Base-by-base conservation (phyloP, 2,888 invertebrate genomes). In the Microctonus aethiopoides region DNA sequence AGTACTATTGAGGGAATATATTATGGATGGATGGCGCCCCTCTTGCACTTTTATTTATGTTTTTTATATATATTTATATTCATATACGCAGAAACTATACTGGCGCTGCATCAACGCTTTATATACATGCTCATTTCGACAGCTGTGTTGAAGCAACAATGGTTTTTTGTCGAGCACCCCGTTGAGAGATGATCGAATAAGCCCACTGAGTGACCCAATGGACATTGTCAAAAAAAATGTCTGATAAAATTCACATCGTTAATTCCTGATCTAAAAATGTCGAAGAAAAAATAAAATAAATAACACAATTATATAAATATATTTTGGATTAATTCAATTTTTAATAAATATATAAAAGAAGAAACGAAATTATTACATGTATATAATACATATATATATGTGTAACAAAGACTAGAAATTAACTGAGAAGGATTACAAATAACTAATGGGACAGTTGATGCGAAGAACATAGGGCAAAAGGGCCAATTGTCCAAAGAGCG, bases 141-240 rank as follows among this genome's bases (percentile, higher is more conserved):
- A 84, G 84, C 84, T 84, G 84, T 84, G 84, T 85, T 85, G 84
- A 75, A 79, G 78, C 85, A 85, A 85, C 85, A 85, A 82, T 83
- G 84, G 82, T 83, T 79, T 79, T 76, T 67, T 76, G 70, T 72
- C 72, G 69, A 74, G 65, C 56, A 65, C 65, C 65, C 65, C 65
- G 65, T 74, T 78, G 79, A 73, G 46, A 46, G 78, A 76, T 75
- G 74, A 72, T 77, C 76, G 73, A 70, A 51, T 60, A 67, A 59
- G 64, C 63, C 54, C 57, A 67, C 66, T 75, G 77, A 80, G 79
- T 75, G 77, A 69, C 71, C 76, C 56, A 36, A 54, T 65, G 65
- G 24, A 51, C 29, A 41, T 63, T 26, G 3, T 51, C 46, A 16
- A 16, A 46, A 51, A 51, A 51, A n/a, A n/a, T n/a, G n/a, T n/a